phyloP scores from a whole-genome alignment of 2,888 invertebrate genomes.

The Macaria liturata region DNA sequence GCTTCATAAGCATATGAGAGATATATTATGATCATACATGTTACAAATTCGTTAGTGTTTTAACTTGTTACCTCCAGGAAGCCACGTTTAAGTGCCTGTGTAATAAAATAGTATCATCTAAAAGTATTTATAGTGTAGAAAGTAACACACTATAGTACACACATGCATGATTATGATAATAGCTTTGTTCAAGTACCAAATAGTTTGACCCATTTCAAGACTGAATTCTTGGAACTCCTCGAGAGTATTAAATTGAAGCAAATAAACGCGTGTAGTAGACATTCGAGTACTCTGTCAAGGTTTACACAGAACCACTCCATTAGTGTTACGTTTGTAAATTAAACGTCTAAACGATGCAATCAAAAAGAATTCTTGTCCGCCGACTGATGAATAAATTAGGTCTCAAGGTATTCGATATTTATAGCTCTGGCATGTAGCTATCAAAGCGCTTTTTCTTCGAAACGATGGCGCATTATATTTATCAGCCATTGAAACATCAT shows the following conservation, averaged over 20 bases:
- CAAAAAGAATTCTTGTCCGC: slow-evolving; percentile 16
- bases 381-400: slow-evolving; percentile 17
- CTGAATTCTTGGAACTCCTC: slow-evolving; percentile 3
- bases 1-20: no score
- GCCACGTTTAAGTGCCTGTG: no score
- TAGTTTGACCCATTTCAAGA: slow-evolving; percentile 4
- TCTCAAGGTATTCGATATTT: slow-evolving; percentile 19
- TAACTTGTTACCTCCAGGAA: no score
- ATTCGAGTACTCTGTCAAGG: slow-evolving; percentile 4
- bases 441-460: slow-evolving; percentile 16
- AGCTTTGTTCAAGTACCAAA: no score
- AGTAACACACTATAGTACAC: no score
- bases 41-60: no score
- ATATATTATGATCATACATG: no score
- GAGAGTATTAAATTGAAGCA: slow-evolving; percentile 5
- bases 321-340: slow-evolving; percentile 8
- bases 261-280: neutral
- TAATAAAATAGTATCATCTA: no score
- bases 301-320: slow-evolving; percentile 5
- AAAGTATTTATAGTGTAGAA: no score
- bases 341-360: slow-evolving; percentile 5
- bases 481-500: slow-evolving; percentile 13
- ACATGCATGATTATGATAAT: no score
- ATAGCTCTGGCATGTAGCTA: slow-evolving; percentile 1
- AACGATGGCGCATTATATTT: slow-evolving; percentile 14